Evolutionary conservation across 2,888 invertebrate species (phyloP).

Genomic region (Tromatobia lineatoria): DNA sequence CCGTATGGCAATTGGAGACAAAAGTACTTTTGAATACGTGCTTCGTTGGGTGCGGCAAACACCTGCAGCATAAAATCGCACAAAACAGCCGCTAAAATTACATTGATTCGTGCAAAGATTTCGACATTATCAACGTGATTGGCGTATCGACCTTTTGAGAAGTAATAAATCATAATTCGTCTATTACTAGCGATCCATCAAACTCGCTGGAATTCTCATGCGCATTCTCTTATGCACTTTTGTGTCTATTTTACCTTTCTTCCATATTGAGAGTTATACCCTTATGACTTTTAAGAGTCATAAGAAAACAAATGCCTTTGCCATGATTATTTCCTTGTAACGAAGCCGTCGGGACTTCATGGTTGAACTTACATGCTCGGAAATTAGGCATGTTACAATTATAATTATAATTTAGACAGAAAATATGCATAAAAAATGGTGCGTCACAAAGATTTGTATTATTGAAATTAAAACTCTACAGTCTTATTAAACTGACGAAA

Average conservation of each 20-base stretch:
- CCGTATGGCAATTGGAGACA: neutral
- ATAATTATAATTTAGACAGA: too few species aligned
- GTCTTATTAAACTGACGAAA: too few species aligned
- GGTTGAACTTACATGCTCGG: too few species aligned
- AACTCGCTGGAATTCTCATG: neutral
- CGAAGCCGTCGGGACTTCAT: neutral
- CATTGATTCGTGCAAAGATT: neutral
- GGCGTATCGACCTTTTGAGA: conserved; percentile 4
- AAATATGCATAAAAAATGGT: too few species aligned
- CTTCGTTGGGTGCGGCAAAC: conserved; percentile 1
- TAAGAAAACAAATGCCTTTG: neutral
- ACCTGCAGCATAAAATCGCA: neutral
- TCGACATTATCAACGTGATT: neutral
- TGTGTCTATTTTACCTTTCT: conserved; percentile 2
- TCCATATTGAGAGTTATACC: neutral
- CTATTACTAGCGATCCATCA: conserved; percentile 9
- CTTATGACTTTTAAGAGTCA: neutral
- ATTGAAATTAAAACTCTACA: too few species aligned
- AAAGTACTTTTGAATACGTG: neutral
- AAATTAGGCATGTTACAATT: too few species aligned
- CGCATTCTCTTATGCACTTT: conserved; percentile 7
- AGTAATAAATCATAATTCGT: conserved; percentile 19
- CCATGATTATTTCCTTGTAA: neutral
- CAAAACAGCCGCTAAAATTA: neutral
- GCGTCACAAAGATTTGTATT: too few species aligned